A percentile compares a stretch with the other conserved stretches of the same genome.
Conservation (phyloP, 2,888 invertebrate genomes). For the Diachrysia chrysitis region DNA sequence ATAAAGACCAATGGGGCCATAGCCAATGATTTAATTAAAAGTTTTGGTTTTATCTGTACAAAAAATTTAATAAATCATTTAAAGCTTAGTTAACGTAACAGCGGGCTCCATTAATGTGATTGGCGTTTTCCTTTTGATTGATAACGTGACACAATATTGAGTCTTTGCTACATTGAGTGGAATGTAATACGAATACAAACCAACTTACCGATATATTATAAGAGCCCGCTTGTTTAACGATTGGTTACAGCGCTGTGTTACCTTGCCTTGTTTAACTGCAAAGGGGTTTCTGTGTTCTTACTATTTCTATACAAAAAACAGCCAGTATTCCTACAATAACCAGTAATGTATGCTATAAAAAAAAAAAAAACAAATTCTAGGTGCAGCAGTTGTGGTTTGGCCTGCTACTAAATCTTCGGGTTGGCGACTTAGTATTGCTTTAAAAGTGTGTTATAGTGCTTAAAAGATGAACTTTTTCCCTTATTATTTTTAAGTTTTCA, state of each 20-base stretch:
- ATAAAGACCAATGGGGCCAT: conserved; percentile 53
- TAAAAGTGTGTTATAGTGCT: neutral
- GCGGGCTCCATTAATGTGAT: conserved; percentile 59
- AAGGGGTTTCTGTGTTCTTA: neutral
- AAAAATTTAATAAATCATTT: conserved; percentile 67
- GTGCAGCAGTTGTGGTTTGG: neutral
- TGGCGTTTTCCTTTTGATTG: conserved; percentile 66
- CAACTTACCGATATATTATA: neutral
- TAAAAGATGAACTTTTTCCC: neutral
- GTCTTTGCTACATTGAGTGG: neutral
- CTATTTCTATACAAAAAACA: neutral
- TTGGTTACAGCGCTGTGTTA: neutral
- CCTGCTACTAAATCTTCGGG: neutral
- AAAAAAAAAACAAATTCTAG: neutral
- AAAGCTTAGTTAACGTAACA: conserved; percentile 69
- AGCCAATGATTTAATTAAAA: conserved; percentile 66
- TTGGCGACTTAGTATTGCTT: neutral
- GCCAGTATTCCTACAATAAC: neutral
- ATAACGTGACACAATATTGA: conserved; percentile 51
- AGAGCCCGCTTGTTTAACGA: neutral
- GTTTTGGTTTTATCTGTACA: conserved; percentile 63
- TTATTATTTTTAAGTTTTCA: neutral
- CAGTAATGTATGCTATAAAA: neutral
- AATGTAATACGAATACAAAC: neutral
- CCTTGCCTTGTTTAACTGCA: neutral